A percentile compares a stretch with the other conserved stretches of the same genome.
These are phyloP conservation scores for Mus caroli DNA, from an alignment of 2,797 vertebrate species.

Conservation along the genomic window DNA sequence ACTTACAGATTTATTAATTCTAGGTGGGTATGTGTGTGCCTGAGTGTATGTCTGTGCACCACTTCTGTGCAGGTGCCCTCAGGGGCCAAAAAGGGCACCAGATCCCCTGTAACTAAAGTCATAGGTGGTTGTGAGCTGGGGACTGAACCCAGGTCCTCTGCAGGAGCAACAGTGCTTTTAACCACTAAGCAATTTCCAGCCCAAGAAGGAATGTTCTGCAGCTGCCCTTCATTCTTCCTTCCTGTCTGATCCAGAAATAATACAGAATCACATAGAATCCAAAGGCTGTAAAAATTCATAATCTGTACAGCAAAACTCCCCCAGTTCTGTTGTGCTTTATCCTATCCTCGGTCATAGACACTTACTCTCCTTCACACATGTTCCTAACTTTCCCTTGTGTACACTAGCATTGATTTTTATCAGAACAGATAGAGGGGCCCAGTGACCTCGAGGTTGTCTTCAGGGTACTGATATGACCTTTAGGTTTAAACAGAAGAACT, in stretches of 20 bases:
- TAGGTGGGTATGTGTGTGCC: background rate
- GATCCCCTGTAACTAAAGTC: background rate
- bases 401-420: background rate
- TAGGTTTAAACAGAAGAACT: background rate
- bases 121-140: background rate
- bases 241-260: slow-evolving; percentile 19
- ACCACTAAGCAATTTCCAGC: background rate
- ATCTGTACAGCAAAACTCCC: background rate
- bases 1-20: background rate
- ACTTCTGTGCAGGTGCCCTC: background rate
- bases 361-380: background rate
- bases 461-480: background rate
- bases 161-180: background rate
- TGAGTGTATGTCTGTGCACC: background rate
- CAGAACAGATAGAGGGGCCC: background rate
- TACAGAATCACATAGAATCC: background rate
- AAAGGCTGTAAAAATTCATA: background rate
- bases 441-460: background rate
- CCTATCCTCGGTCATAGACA: background rate
- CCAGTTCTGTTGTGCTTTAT: background rate
- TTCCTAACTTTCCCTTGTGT: background rate
- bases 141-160: background rate
- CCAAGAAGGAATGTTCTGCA: background rate
- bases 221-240: background rate
- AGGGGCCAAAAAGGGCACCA: no score